A percentile compares a stretch with the other conserved stretches of the same genome.
Conservation (phyloP, 2,888 invertebrate species). For the Ochlodes sylvanus region DNA sequence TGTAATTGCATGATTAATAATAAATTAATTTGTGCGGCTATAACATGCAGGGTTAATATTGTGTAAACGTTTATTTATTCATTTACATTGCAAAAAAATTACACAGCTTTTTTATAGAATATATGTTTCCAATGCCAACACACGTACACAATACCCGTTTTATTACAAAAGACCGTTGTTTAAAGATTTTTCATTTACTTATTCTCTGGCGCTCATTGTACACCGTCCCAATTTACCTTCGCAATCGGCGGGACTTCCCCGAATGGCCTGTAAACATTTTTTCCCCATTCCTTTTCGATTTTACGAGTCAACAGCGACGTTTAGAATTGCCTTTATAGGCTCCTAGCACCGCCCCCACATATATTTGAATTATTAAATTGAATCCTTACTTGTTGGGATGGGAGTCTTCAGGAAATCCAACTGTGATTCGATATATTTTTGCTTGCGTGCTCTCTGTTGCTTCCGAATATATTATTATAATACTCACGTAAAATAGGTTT, state of each 20-base stretch:
- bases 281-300: constrained; percentile 67
- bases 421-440: constrained; percentile 44
- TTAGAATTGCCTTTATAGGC: constrained; percentile 71
- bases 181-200: constrained; percentile 9
- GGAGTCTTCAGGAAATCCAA: constrained; percentile 44
- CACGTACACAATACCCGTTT: not conserved
- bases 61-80: too few species aligned
- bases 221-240: constrained; percentile 44
- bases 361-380: constrained; percentile 73
- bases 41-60: too few species aligned
- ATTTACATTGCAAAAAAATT: too few species aligned
- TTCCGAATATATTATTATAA: not conserved
- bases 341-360: constrained; percentile 58
- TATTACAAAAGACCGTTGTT: not conserved
- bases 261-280: constrained; percentile 70
- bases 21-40: too few species aligned
- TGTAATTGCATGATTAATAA: too few species aligned
- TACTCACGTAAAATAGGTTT: not conserved
- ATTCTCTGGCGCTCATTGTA: constrained; percentile 39
- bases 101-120: too few species aligned
- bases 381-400: constrained; percentile 45
- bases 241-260: constrained; percentile 49
- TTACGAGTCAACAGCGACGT: constrained; percentile 69
- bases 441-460: not conserved
- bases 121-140: not conserved